Evolutionary conservation across 1,140 invertebrate species (phyloP), one percentile per base, ranked within the genome.

Genomic region (Heliothis subflexa): DNA sequence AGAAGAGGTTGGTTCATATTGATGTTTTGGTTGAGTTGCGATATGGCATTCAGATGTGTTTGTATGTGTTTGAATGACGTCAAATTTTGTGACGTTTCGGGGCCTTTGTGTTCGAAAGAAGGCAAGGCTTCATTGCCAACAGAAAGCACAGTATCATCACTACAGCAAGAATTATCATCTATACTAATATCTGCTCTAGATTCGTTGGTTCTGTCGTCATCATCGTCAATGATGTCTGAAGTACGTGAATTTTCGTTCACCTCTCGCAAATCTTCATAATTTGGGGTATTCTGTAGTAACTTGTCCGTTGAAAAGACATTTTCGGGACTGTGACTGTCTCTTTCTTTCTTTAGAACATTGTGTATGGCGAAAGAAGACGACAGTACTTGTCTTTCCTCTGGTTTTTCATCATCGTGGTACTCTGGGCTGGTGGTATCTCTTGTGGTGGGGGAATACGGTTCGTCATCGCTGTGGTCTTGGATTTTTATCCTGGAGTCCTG

Each of bases 81-180:
- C 12, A 95, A 75, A 5, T 90, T 89, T 80, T 90, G 90, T 0
- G 76, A 74, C 9, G 81, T 78, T 12, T 88, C 88, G 68, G 86
- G 83, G 1, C 76, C 77, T 79, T 89, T 90, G 0, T 90, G 85
- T 9, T 83, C 80, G 18, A 83, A 89, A 66, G 59, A 86, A 2
- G 86, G 88, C 11, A 90, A 94, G 7, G 95, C 95, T 83, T 97
- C 96, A 87, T 96, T 96, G 2, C 96, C 96, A 55, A 97, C 96
- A 59, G 96, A 96, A 1, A 97, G 79, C 1, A 96, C 96, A 1
- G 96, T 97, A 78, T 96, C 96, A 80, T 96, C 96, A 81, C 96
- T 96, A 83, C 96, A 96, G 79, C 96, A 96, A 55, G 95, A 96
- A 49, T 95, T 94, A 59, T 95, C 94, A 62, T 94, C 94, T 21